Conservation (phyloP, 1,140 invertebrate species). For the Mactra quadrangularis region DNA sequence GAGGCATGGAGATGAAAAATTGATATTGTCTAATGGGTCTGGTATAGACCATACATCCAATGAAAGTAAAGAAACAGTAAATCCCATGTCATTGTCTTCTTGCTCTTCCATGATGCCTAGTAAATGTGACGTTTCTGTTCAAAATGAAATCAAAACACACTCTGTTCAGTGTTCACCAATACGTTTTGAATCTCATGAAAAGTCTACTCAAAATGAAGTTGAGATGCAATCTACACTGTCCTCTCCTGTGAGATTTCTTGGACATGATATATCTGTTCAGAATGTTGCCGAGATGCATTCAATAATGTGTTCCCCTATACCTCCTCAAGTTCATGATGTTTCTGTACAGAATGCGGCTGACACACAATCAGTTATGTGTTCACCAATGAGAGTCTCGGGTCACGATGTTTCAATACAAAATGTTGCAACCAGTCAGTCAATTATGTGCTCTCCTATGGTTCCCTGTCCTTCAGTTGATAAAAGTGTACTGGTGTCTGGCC, state of each 20-base stretch:
- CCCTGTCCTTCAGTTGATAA: conserved; percentile 13
- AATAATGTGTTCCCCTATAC: conserved; percentile 44
- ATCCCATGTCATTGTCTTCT: background rate
- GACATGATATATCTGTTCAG: conserved; percentile 27
- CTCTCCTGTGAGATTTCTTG: conserved; percentile 4
- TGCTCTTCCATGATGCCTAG: background rate
- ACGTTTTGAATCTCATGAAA: conserved; percentile 7
- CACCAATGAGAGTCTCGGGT: background rate
- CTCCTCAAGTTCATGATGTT: conserved; percentile 2
- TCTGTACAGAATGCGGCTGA: conserved; percentile 29
- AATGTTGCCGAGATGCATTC: conserved; percentile 19
- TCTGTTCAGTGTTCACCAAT: conserved; percentile 48
- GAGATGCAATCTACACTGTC: background rate
- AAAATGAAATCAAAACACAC: conserved; percentile 25
- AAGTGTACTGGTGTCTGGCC: conserved; percentile 30
- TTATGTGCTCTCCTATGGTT: conserved; percentile 53
- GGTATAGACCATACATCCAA: background rate
- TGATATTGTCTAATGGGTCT: background rate
- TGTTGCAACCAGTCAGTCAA: conserved; percentile 2
- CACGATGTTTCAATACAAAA: conserved; percentile 26
- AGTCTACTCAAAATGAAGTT: conserved; percentile 27
- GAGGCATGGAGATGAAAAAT: too few species aligned
- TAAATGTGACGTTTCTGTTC: conserved; percentile 34
- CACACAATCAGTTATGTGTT: conserved; percentile 23
- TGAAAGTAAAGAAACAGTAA: background rate